Conservation (phyloP, 2,797 vertebrate genomes). For the Hephaestus fuliginosus region DNA sequence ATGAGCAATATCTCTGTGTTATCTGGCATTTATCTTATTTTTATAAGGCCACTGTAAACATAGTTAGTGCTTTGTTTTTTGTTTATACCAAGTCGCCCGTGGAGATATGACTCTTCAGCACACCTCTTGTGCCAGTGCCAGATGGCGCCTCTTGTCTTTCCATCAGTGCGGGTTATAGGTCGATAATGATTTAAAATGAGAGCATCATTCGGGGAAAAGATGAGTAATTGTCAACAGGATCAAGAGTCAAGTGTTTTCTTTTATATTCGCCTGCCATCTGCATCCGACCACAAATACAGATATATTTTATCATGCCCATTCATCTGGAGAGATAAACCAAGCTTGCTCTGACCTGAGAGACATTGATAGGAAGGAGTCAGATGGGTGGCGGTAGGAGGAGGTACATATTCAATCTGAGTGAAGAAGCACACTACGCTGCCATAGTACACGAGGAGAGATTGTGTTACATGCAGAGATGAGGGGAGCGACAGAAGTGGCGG, state of each 20-base stretch:
- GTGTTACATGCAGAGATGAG: constrained; percentile 65
- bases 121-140: constrained; percentile 46
- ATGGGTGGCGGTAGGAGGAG: constrained; percentile 30
- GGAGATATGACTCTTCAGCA: constrained; percentile 43
- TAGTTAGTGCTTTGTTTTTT: constrained; percentile 49
- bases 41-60: constrained; percentile 58
- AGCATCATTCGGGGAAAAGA: constrained; percentile 39
- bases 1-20: constrained; percentile 48
- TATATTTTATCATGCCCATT: constrained; percentile 49
- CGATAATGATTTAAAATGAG: constrained; percentile 38
- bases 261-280: constrained; percentile 35
- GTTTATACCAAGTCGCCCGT: constrained; percentile 42
- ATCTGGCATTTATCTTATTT: constrained; percentile 56
- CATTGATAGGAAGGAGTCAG: constrained; percentile 44
- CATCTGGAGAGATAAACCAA: constrained; percentile 59
- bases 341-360: constrained; percentile 44
- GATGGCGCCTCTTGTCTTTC: constrained; percentile 40
- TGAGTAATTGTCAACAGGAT: constrained; percentile 51
- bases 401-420: constrained; percentile 27
- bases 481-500: constrained; percentile 57
- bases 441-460: constrained; percentile 47
- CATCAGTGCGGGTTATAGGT: constrained; percentile 34
- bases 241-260: constrained; percentile 43
- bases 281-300: constrained; percentile 54
- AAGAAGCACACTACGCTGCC: constrained; percentile 40